These are phyloP conservation scores for Anthrax anthrax DNA, from an alignment of 2,888 invertebrate genomes.

Conservation along the genomic window DNA sequence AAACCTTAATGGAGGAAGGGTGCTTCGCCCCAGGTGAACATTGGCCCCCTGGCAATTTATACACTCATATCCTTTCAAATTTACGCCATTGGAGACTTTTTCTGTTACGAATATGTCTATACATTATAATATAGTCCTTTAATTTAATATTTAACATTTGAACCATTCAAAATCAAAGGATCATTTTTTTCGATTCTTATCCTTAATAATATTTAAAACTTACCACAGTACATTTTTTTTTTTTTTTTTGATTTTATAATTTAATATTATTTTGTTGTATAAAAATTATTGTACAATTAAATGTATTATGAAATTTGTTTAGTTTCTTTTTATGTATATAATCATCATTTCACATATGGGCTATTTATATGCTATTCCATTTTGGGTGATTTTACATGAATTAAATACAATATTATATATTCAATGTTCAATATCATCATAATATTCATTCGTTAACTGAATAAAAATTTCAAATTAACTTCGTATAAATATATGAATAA, in stretches of 20 bases:
- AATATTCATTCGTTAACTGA: background rate
- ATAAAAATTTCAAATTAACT: background rate
- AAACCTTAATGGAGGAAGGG: background rate
- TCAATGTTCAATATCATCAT: background rate
- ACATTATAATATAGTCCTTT: background rate
- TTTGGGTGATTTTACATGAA: too few relatives aligned
- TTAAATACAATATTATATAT: background rate
- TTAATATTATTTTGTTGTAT: too few relatives aligned
- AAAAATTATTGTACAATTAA: too few relatives aligned
- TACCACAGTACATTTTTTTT: too few relatives aligned
- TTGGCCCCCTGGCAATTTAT: background rate
- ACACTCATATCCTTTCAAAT: background rate
- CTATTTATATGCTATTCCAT: background rate
- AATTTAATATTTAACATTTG: background rate
- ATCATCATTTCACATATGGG: background rate
- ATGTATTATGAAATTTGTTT: background rate
- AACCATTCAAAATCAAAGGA: background rate
- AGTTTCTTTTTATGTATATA: background rate
- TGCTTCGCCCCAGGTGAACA: background rate
- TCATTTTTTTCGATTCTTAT: too few relatives aligned
- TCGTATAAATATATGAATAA: background rate
- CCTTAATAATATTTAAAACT: too few relatives aligned
- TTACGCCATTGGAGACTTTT: background rate
- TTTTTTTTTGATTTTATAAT: too few relatives aligned
- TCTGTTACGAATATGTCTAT: background rate